phyloP scores from a whole-genome alignment of 2,113 vertebrate genomes.

The Tautogolabrus adspersus region DNA sequence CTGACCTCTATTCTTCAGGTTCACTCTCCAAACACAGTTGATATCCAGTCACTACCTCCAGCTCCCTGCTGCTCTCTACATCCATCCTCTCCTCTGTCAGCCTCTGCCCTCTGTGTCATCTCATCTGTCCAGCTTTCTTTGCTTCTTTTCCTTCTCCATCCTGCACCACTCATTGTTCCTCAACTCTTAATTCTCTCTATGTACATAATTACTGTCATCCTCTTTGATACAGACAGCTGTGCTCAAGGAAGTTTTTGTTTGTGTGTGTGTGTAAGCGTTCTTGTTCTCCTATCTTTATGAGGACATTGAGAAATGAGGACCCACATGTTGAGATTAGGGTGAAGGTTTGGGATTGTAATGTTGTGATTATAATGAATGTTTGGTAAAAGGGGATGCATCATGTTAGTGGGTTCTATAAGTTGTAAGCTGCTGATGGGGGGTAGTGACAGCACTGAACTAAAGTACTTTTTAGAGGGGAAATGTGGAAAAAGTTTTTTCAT shows the following conservation, averaged over 20 bases:
- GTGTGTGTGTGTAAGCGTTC: background rate
- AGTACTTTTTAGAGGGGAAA: background rate
- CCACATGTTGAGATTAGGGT: background rate
- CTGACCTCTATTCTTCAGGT: conserved; percentile 28
- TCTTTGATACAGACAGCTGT: background rate
- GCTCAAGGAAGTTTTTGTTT: background rate
- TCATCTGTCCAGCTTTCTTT: background rate
- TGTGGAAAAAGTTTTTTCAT: background rate
- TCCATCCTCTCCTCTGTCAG: background rate
- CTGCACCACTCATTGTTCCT: background rate
- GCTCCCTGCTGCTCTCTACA: conserved; percentile 3
- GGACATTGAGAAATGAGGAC: background rate
- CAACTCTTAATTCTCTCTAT: conserved; percentile 6
- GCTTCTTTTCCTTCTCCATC: background rate
- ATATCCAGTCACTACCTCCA: conserved; percentile 12
- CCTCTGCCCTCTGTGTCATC: background rate
- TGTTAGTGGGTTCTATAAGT: no score
- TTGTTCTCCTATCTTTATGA: background rate
- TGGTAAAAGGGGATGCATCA: background rate
- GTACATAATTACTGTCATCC: conserved; percentile 4
- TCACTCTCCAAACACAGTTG: conserved; percentile 28
- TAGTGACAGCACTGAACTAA: background rate
- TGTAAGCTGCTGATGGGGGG: no score
- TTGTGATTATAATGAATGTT: background rate
- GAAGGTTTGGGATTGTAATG: background rate